Base-by-base conservation (phyloP, 2,888 invertebrate species). In the Habrosyne pyritoides region DNA sequence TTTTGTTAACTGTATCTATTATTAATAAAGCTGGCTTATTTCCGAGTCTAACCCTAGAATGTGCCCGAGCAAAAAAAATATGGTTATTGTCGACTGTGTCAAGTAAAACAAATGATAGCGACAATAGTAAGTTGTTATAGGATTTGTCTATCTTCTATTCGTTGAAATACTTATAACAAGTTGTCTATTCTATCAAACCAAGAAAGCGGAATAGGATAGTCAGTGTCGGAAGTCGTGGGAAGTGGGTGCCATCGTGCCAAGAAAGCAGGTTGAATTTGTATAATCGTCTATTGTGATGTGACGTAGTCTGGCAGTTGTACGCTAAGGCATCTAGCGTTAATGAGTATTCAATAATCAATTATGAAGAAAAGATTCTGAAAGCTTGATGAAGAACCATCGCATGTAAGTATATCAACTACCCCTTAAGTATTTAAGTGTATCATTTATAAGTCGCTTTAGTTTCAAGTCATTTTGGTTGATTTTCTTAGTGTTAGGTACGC, bases 201-300 rank as follows among this genome's bases (percentile, higher is more conserved):
- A 79, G 86, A 87, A 87, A 89, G 88, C 84, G 78, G 83, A 82
- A 84, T 83, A 70, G 69, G 81, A 77, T 71, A 66, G 73, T 67
- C 63, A 64, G 63, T 69, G 68, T 73, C 81, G 77, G 81, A 83
- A 87, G 86, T 86, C 89, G 87, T 90, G 90, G 87, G 90, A 90
- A 89, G 79, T 86, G 79, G 87, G 83, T 82, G 80, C 72, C 74
- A 64, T 72, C 70, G 66, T 71, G 71, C 68, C 66, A 83, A 79
- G 89, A 89, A 89, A 90, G 89, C 87, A 68, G 81, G 81, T 79
- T 86, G 81, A 69, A 69, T 70, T 69, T 69, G 66, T 68, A 77
- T 80, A 84, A 84, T 83, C 72, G 67, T 68, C 81, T 64, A 83
- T 83, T 86, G 86, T 84, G 72, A 63, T 42, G 69, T 75, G 63